These are phyloP conservation scores for Ectemnius continuus DNA, from an alignment of 2,888 invertebrate species.

Conservation along the genomic window DNA sequence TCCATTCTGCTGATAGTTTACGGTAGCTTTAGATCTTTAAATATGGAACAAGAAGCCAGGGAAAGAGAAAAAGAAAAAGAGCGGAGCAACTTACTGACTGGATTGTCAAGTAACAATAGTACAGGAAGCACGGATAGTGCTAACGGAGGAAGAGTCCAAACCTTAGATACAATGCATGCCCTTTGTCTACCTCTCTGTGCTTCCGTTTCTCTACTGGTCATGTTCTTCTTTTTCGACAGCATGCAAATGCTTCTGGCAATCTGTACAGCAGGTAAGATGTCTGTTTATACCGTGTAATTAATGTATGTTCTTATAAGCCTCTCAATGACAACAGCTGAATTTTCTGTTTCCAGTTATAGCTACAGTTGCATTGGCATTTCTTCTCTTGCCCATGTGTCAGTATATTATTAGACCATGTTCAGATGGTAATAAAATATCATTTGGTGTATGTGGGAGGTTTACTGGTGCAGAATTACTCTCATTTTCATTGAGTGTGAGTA, in stretches of 20 bases:
- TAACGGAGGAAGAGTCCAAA: conserved; percentile 84
- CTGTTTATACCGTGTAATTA: background rate
- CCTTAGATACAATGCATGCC: conserved; percentile 97
- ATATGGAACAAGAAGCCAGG: conserved; percentile 96
- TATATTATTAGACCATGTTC: conserved; percentile 93
- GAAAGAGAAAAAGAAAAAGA: conserved; percentile 88
- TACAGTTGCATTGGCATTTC: conserved; percentile 96
- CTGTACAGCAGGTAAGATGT: conserved; percentile 94
- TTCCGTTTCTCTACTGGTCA: conserved; percentile 95
- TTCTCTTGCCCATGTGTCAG: conserved; percentile 98
- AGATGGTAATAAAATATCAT: conserved; percentile 90
- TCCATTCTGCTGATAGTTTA: conserved; percentile 98
- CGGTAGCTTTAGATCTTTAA: conserved; percentile 97
- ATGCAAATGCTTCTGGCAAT: conserved; percentile 98
- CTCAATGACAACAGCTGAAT: conserved; percentile 17
- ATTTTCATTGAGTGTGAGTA: conserved; percentile 93
- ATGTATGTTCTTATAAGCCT: background rate
- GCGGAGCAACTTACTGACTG: conserved; percentile 83
- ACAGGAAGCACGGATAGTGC: conserved; percentile 67
- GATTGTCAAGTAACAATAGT: conserved; percentile 78
- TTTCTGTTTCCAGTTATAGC: conserved; percentile 87
- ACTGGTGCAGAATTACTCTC: conserved; percentile 96
- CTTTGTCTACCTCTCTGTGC: conserved; percentile 97
- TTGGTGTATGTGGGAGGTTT: conserved; percentile 95
- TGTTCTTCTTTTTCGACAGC: conserved; percentile 99